Evolutionary conservation across 2,888 invertebrate species (phyloP).

Genomic region (Drosophila monieri): DNA sequence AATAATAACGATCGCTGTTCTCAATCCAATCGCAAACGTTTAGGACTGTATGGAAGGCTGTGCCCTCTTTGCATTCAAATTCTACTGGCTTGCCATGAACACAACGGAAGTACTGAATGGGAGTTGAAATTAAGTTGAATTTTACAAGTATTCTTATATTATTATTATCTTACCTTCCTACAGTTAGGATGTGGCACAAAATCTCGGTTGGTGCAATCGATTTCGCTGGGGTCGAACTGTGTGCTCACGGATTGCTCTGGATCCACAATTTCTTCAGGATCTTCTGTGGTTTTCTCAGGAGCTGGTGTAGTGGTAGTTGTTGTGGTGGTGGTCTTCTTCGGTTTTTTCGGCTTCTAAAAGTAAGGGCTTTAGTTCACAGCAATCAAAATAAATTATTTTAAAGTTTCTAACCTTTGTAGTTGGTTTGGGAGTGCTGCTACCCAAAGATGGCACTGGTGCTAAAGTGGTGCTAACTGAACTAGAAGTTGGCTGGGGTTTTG

Average conservation of each 20-base stretch:
- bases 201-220: conserved; percentile 85
- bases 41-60: conserved; percentile 89
- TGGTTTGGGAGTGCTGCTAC: conserved; percentile 58
- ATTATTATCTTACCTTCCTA: conserved; percentile 84
- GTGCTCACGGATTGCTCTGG: conserved; percentile 27
- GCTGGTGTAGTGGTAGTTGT: conserved; percentile 59
- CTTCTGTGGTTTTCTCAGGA: conserved; percentile 56
- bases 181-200: conserved; percentile 87
- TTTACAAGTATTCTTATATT: not conserved
- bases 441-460: conserved; percentile 47
- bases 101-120: conserved; percentile 92
- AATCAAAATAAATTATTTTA: not conserved
- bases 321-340: conserved; percentile 67
- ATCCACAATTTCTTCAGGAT: conserved; percentile 44
- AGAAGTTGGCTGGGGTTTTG: conserved; percentile 69
- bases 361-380: not conserved
- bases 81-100: conserved; percentile 90
- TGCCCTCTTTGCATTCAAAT: conserved; percentile 90
- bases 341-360: conserved; percentile 78
- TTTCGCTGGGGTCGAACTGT: conserved; percentile 71
- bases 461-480: conserved; percentile 61
- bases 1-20: conserved; percentile 87
- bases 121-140: not conserved
- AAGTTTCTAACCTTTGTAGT: conserved; percentile 61
- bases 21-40: conserved; percentile 93